Evolutionary conservation across 1,140 invertebrate genomes (phyloP).

Genomic region (Macrosteles quadrilineatus): DNA sequence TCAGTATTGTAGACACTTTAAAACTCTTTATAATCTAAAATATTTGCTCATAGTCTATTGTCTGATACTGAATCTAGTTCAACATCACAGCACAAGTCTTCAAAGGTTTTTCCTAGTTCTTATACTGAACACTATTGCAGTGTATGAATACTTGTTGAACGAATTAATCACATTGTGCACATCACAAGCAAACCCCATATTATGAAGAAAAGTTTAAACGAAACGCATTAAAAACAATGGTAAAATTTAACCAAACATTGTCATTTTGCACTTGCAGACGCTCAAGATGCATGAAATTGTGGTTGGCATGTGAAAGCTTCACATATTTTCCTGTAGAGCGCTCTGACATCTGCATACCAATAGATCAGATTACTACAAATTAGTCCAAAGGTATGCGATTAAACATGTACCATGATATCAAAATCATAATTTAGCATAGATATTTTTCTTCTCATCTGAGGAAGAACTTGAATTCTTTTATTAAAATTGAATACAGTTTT

Average conservation of each 20-base stretch:
- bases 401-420: too few species aligned
- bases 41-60: not conserved
- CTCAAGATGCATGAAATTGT: conserved; percentile 1
- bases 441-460: too few species aligned
- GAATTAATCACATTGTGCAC: too few species aligned
- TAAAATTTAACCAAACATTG: too few species aligned
- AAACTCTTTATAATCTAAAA: not conserved
- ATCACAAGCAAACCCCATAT: too few species aligned
- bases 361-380: too few species aligned
- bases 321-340: conserved; percentile 3
- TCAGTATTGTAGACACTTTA: not conserved
- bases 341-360: conserved; percentile 8
- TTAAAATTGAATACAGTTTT: too few species aligned
- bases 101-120: not conserved
- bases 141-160: not conserved
- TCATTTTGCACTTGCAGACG: not conserved
- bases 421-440: too few species aligned
- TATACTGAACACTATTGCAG: not conserved
- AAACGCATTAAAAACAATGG: too few species aligned
- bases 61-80: not conserved
- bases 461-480: too few species aligned
- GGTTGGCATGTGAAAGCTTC: not conserved
- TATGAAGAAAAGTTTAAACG: too few species aligned
- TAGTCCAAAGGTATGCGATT: too few species aligned
- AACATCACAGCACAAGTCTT: not conserved